Conservation (phyloP, 2,797 vertebrate species). For the Sparidentex hasta region DNA sequence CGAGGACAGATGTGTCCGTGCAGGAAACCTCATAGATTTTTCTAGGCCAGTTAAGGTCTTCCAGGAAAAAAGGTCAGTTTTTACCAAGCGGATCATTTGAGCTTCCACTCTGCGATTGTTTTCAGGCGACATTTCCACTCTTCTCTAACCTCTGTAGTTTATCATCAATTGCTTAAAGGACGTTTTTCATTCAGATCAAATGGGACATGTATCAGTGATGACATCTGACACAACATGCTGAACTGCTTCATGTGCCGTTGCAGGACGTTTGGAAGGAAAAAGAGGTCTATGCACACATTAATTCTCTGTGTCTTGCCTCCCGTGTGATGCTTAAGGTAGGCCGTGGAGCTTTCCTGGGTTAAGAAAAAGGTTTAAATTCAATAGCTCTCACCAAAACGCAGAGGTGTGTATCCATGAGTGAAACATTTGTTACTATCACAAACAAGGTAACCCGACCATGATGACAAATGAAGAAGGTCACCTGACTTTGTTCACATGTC, state of each 20-base stretch:
- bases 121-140: slow-evolving; percentile 27
- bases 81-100: slow-evolving; percentile 9
- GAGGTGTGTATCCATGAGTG: neutral
- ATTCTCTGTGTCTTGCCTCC: neutral
- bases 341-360: neutral
- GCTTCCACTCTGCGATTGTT: slow-evolving; percentile 10
- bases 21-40: neutral
- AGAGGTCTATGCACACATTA: neutral
- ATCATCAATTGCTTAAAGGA: slow-evolving; percentile 15
- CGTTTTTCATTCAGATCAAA: slow-evolving; percentile 5
- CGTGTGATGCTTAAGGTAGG: neutral
- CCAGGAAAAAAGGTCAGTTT: slow-evolving; percentile 6
- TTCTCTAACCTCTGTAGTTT: slow-evolving; percentile 16
- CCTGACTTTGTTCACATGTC: too few species aligned
- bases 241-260: neutral
- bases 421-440: neutral
- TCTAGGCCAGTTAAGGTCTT: neutral
- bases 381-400: neutral
- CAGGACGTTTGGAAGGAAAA: slow-evolving; percentile 1
- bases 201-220: slow-evolving; percentile 3
- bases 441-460: too few species aligned
- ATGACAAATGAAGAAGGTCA: too few species aligned
- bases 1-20: neutral
- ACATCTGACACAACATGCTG: neutral
- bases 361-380: neutral